phyloP scores from a whole-genome alignment of 2,113 vertebrate genomes.

The Psettodes erumei region DNA sequence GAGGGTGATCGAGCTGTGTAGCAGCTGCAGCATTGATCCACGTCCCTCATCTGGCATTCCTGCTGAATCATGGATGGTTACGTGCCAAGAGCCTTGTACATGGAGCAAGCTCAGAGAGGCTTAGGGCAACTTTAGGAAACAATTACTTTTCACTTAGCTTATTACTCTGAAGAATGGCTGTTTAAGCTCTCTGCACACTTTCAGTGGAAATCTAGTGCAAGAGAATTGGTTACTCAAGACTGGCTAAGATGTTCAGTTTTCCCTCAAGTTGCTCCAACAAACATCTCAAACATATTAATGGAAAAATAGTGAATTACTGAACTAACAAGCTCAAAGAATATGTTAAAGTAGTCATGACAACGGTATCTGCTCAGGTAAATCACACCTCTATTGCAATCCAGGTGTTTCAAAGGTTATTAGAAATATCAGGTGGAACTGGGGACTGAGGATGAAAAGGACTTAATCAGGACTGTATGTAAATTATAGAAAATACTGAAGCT shows the following conservation, averaged over 20 bases:
- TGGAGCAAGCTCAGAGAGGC: background rate
- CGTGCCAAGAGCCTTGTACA: background rate
- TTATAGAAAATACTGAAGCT: background rate
- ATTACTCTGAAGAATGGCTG: no score
- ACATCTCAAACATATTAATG: background rate
- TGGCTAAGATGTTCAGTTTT: background rate
- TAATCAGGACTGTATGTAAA: background rate
- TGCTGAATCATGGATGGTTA: background rate
- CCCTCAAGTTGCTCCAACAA: background rate
- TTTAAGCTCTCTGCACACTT: background rate
- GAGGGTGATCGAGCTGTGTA: background rate
- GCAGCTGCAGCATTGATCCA: slow-evolving; percentile 1
- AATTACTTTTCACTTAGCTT: background rate
- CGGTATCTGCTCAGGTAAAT: background rate
- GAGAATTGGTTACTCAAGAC: background rate
- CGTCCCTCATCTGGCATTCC: background rate
- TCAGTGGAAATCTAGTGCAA: background rate
- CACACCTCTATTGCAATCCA: background rate
- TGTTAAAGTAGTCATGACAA: background rate
- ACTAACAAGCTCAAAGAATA: background rate
- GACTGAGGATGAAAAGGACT: background rate
- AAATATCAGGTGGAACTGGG: background rate
- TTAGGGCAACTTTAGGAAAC: background rate
- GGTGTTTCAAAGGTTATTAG: background rate
- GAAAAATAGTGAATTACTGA: background rate